A percentile compares a stretch with the other conserved stretches of the same genome.
Evolutionary conservation across 2,888 invertebrate species (phyloP).

Genomic region (Thumatha senex): DNA sequence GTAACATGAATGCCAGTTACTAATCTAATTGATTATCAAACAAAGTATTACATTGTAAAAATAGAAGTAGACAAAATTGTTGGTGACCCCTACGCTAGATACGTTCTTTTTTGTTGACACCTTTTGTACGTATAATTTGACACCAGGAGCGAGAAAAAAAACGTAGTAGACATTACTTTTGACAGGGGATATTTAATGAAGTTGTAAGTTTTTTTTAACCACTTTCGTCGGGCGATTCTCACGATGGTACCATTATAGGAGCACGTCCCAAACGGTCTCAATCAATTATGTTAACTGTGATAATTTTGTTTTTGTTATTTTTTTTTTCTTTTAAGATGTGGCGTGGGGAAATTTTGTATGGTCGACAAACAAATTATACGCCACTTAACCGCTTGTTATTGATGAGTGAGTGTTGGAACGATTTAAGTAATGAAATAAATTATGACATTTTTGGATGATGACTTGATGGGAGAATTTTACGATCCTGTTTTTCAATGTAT

Average conservation of each 20-base stretch:
- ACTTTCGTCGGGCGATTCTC: conserved; percentile 61
- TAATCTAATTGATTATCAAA: too few relatives aligned
- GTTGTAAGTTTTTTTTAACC: conserved; percentile 66
- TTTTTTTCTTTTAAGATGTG: conserved; percentile 43
- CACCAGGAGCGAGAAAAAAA: conserved; percentile 78
- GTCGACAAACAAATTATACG: conserved; percentile 75
- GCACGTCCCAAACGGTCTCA: conserved; percentile 76
- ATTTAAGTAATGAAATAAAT: conserved; percentile 37
- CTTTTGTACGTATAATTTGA: conserved; percentile 82
- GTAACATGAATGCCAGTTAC: too few relatives aligned
- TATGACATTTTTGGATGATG: conserved; percentile 38
- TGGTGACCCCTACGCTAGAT: conserved; percentile 57
- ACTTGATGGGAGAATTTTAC: conserved; percentile 20
- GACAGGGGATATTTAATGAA: conserved; percentile 83
- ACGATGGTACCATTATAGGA: conserved; percentile 70
- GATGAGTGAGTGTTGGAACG: conserved; percentile 36
- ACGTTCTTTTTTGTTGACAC: conserved; percentile 80
- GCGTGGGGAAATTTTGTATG: conserved; percentile 49
- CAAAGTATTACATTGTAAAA: too few relatives aligned
- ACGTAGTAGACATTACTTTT: conserved; percentile 79
- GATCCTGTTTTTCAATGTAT: conserved; percentile 26
- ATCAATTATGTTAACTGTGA: conserved; percentile 82
- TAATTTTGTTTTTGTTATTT: conserved; percentile 60
- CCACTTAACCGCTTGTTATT: conserved; percentile 69
- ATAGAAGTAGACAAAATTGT: conserved; percentile 59